Evolutionary conservation across 2,113 vertebrate genomes (phyloP).

Genomic region (Axis porcinus): DNA sequence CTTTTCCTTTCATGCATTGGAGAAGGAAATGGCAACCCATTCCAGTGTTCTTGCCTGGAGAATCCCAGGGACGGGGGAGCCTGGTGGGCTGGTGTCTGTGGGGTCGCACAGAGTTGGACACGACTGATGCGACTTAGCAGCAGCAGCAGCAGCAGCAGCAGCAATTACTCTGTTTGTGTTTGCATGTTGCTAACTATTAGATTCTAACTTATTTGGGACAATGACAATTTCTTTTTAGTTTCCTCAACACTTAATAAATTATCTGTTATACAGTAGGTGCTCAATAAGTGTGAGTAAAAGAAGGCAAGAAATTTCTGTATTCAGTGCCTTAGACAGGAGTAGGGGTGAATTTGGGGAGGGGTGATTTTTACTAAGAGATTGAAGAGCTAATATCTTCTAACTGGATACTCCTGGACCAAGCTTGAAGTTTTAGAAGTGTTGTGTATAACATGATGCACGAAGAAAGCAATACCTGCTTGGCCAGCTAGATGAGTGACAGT

Average conservation of each 20-base stretch:
- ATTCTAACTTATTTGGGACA: background rate
- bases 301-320: background rate
- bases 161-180: background rate
- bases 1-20: background rate
- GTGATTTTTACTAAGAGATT: background rate
- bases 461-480: background rate
- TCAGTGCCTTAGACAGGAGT: background rate
- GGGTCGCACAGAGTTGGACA: background rate
- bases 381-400: background rate
- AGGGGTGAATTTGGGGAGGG: background rate
- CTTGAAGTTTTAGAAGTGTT: background rate
- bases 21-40: background rate
- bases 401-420: background rate
- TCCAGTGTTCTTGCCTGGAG: background rate
- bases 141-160: background rate
- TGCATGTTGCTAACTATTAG: background rate
- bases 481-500: background rate
- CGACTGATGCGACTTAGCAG: rapidly evolving
- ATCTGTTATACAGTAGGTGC: background rate
- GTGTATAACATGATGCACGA: background rate
- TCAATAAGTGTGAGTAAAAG: background rate
- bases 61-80: background rate
- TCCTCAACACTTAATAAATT: background rate
- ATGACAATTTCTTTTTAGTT: background rate
- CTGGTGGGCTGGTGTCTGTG: background rate